A percentile compares a stretch with the other conserved stretches of the same genome.
These are phyloP conservation scores for Spheniscus mendiculus DNA, from an alignment of 2,113 vertebrate genomes.

Conservation along the genomic window DNA sequence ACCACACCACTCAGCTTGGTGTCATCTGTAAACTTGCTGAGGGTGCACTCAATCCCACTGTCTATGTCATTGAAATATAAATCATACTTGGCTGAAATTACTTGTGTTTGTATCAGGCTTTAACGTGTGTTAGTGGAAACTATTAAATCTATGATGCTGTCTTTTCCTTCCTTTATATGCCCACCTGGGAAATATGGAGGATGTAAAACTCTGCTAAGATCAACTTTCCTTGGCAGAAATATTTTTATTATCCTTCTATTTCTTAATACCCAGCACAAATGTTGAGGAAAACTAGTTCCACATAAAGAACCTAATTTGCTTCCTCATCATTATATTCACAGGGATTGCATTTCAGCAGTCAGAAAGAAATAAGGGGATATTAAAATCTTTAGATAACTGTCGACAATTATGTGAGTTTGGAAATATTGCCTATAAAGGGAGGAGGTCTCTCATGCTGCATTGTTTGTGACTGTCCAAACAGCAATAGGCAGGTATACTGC, in stretches of 20 bases:
- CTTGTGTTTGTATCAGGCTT: neutral
- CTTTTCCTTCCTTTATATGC: constrained; percentile 2
- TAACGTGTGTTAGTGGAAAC: neutral
- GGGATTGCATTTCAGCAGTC: neutral
- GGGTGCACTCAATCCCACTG: too few relatives aligned
- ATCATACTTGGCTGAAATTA: neutral
- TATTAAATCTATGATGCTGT: neutral
- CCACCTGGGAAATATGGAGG: constrained; percentile 50
- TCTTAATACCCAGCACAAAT: constrained; percentile 21
- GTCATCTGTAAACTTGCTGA: too few relatives aligned
- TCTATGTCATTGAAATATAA: neutral
- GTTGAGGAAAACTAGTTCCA: neutral
- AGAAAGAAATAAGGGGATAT: neutral
- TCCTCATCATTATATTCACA: neutral
- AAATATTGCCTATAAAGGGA: constrained; percentile 38
- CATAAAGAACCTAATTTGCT: constrained; percentile 46
- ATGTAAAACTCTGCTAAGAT: constrained; percentile 43
- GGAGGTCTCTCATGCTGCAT: neutral
- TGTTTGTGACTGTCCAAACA: constrained; percentile 6
- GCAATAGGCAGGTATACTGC: neutral
- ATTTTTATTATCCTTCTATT: constrained; percentile 52
- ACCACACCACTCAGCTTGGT: too few relatives aligned
- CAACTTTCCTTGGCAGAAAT: constrained; percentile 51
- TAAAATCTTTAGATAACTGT: constrained; percentile 42
- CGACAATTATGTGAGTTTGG: neutral